Conservation (phyloP, 2,888 invertebrate species). For the Spisula subtruncata region DNA sequence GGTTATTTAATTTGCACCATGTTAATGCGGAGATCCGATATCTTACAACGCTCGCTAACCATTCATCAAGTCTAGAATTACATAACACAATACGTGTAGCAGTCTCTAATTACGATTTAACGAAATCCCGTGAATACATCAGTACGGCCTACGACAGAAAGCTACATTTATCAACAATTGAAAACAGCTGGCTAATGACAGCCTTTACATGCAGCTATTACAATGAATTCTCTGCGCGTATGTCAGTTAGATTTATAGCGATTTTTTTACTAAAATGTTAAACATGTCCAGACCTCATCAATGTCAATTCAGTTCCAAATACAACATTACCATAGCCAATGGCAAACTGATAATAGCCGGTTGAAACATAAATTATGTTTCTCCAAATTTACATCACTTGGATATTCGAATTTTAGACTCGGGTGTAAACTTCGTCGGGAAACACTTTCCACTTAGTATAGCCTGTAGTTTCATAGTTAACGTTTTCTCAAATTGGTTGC, state of each 20-base stretch:
- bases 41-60: background rate
- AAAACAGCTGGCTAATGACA: constrained; percentile 2
- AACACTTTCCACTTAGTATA: too few species aligned
- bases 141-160: background rate
- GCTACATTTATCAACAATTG: background rate
- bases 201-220: background rate
- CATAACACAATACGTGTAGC: constrained; percentile 2
- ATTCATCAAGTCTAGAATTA: constrained; percentile 8
- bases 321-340: too few species aligned
- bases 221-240: background rate
- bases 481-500: too few species aligned
- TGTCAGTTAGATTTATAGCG: background rate
- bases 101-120: background rate
- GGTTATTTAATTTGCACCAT: background rate
- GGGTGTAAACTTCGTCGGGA: too few species aligned
- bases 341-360: too few species aligned
- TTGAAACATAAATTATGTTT: too few species aligned
- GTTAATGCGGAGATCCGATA: background rate
- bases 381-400: too few species aligned
- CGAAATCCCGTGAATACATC: constrained; percentile 9
- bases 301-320: too few species aligned
- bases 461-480: too few species aligned
- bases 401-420: too few species aligned
- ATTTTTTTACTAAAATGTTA: background rate
- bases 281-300: background rate